phyloP scores from a whole-genome alignment of 2,888 invertebrate genomes.

The Noctua janthina region DNA sequence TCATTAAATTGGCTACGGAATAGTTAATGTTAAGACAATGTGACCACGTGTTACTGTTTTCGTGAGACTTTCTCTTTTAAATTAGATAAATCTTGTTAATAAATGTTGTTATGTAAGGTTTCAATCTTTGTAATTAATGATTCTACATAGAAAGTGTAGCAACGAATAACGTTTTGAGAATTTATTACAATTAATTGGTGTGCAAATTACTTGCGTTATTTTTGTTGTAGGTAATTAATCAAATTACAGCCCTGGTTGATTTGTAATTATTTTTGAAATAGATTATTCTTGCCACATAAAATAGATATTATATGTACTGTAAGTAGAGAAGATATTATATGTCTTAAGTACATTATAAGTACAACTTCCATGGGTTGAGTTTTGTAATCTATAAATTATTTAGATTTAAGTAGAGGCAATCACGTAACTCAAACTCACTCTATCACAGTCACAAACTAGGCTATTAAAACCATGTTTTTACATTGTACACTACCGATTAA shows the following conservation, averaged over 20 bases:
- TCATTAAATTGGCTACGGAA: constrained; percentile 66
- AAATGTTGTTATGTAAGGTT: constrained; percentile 3
- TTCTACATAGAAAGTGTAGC: background rate
- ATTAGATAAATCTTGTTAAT: background rate
- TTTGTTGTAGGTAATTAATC: constrained; percentile 15
- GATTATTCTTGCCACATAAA: background rate
- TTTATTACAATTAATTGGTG: constrained; percentile 5
- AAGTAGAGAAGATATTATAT: background rate
- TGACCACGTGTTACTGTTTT: constrained; percentile 41
- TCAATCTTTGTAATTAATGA: constrained; percentile 27
- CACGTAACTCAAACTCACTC: background rate
- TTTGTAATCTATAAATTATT: no score
- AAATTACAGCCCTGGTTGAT: background rate
- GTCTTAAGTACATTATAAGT: background rate
- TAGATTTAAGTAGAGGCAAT: background rate
- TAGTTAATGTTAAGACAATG: constrained; percentile 57
- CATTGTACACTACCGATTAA: background rate
- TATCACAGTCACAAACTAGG: no score
- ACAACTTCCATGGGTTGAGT: background rate
- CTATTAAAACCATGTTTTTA: background rate
- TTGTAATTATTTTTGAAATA: background rate
- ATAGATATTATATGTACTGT: background rate
- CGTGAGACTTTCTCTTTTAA: constrained; percentile 26
- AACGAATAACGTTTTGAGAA: background rate
- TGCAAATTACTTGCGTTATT: background rate